Conservation (phyloP, 2,888 invertebrate species). For the Pristionchus fissidentatus region DNA sequence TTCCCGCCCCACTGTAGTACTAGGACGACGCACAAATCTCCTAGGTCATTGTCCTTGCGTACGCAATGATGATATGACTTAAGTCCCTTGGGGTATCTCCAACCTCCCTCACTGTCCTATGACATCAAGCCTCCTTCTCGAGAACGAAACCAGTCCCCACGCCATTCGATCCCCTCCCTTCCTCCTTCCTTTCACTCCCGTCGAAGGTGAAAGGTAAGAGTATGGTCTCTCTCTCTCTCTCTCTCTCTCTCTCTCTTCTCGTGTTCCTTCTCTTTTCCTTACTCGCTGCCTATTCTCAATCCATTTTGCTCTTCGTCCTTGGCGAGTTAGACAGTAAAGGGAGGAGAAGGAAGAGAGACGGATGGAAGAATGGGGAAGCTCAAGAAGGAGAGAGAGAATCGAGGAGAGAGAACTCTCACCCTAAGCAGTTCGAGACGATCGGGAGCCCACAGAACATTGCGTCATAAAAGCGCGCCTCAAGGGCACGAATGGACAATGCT, state of each 20-base stretch:
- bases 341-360: background rate
- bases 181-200: background rate
- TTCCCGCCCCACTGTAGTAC: too few species aligned
- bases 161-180: background rate
- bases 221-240: background rate
- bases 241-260: background rate
- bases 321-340: conserved; percentile 34
- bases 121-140: background rate
- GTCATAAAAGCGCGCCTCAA: background rate
- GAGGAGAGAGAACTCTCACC: background rate
- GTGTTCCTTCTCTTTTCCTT: conserved; percentile 4
- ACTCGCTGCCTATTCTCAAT: conserved; percentile 30
- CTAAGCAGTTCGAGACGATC: background rate
- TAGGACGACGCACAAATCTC: too few species aligned
- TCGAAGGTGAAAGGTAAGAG: background rate
- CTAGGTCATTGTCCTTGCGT: too few species aligned
- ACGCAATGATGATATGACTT: background rate
- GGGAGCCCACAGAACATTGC: background rate
- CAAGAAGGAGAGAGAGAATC: background rate
- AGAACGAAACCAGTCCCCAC: background rate
- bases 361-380: background rate
- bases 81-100: background rate
- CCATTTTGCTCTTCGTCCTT: conserved; percentile 28
- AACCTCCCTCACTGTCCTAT: background rate
- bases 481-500: too few species aligned